Evolutionary conservation across 30 jellyfish, hydroid and myxozoan species (phyloP).

Genomic region (Turritopsis rubra): DNA sequence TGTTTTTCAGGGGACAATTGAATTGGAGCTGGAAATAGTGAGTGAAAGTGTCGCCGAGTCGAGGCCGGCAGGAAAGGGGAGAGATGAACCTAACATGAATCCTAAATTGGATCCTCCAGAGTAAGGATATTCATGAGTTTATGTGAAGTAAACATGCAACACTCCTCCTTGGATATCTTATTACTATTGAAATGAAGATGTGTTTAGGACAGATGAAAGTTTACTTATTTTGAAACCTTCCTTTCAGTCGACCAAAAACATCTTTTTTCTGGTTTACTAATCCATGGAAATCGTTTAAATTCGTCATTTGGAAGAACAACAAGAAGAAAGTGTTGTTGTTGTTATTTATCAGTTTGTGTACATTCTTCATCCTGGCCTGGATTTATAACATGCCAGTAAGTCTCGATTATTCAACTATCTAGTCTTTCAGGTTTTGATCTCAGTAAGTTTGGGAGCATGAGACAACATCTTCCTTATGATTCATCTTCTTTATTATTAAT

Average conservation of each 20-base stretch:
- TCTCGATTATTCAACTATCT: not conserved
- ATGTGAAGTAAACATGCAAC: not conserved
- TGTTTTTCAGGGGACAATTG: not conserved
- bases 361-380: not conserved
- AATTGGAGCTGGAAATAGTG: not conserved
- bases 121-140: not conserved
- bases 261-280: not conserved
- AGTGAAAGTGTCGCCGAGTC: not conserved
- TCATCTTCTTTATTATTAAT: too few relatives aligned
- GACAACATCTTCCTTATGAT: too few relatives aligned
- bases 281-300: not conserved
- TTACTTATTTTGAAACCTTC: too few relatives aligned
- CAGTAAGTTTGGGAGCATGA: too few relatives aligned
- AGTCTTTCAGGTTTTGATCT: not conserved
- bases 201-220: too few relatives aligned
- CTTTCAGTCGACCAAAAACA: not conserved
- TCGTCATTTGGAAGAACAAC: not conserved
- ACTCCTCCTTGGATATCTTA: too few relatives aligned
- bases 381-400: not conserved
- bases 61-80: not conserved
- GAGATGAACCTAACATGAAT: not conserved
- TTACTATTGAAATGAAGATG: too few relatives aligned
- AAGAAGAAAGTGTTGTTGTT: not conserved
- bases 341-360: not conserved
- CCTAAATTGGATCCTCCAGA: not conserved